phyloP scores from a whole-genome alignment of 2,113 vertebrate species.

The Pseudonaja textilis region DNA sequence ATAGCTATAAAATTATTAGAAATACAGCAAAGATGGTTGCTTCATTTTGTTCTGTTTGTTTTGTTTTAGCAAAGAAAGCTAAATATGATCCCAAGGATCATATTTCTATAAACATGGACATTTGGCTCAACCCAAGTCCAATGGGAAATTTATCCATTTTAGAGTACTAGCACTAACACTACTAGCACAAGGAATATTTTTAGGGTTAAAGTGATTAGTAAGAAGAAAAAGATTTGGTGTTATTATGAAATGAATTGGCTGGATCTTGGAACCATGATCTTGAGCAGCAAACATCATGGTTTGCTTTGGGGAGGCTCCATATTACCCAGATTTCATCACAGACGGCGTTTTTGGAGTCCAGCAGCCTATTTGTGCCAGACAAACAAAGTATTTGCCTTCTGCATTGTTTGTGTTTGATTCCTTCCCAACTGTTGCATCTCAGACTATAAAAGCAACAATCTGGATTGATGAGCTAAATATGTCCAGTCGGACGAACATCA shows the following conservation, averaged over 20 bases:
- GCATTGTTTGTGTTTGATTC: slow-evolving; percentile 60
- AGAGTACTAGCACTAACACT: slow-evolving; percentile 52
- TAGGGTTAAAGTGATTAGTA: slow-evolving; percentile 39
- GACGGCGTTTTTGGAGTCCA: slow-evolving; percentile 64
- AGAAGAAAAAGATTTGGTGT: slow-evolving; percentile 21
- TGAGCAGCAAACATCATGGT: slow-evolving; percentile 8
- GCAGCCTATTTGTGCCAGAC: slow-evolving; percentile 58
- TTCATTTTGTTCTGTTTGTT: background rate
- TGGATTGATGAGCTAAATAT: slow-evolving; percentile 75
- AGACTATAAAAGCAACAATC: slow-evolving; percentile 66
- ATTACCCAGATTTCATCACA: slow-evolving; percentile 56
- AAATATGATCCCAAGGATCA: slow-evolving; percentile 35
- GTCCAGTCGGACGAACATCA: slow-evolving; percentile 70
- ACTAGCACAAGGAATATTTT: slow-evolving; percentile 47
- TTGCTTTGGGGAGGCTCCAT: slow-evolving; percentile 48
- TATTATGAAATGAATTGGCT: slow-evolving; percentile 23
- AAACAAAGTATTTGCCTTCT: slow-evolving; percentile 66
- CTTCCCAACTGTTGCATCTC: slow-evolving; percentile 66
- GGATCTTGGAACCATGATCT: slow-evolving; percentile 5
- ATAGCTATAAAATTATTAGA: background rate
- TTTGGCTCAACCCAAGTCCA: slow-evolving; percentile 53
- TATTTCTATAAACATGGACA: slow-evolving; percentile 47
- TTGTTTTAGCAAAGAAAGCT: slow-evolving; percentile 32
- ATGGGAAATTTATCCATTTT: slow-evolving; percentile 44
- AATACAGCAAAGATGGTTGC: background rate